Evolutionary conservation across 2,797 vertebrate species (phyloP), one percentile per base, ranked within the genome.

Genomic region (Protonibea diacanthus): DNA sequence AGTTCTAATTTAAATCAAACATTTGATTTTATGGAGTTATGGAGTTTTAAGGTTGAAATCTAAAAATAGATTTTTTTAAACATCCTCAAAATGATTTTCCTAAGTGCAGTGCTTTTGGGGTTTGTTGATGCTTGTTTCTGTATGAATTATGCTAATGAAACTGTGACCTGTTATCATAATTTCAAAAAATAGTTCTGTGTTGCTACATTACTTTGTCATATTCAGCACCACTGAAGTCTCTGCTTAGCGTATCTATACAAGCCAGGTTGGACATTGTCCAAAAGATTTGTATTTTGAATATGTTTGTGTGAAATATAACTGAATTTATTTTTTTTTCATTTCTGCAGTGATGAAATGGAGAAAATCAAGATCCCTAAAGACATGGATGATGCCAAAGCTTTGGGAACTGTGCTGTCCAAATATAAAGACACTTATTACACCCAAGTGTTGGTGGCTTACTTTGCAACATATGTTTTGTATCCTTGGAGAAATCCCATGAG

Each of bases 401-500:
- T 99, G 94, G 98, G 98, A 89, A 98, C 95, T 76, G 98, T 99
- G 71, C 94, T 99, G 76, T 99, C 98, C 78, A 99, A 98, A 90
- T 99, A 99, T 80, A 99, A 99, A 92, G 98, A 99, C 91, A 97
- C 97, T 0, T 99, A 97, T 92, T 99, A 99, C 25, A 96, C 96
- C 86, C 97, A 99, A 93, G 98, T 99, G 74, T 93, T 99, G 91
- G 93, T 99, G 88, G 98, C 98, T 65, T 99, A 99, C 93, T 99
- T 99, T 93, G 93, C 98, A 87, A 99, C 98, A 0, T 99, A 98
- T 3, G 57, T 99, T 90, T 99, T 99, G 98, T 99, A 99, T 99
- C 98, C 97, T 99, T 97, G 91, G 66, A 70, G 40, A 25, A 61
- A 80, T 69, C 6, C 15, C 48, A 15, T 8, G 3, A 1, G 21